A percentile compares a stretch with the other conserved stretches of the same genome.
These are phyloP conservation scores for Salmo trutta DNA, from an alignment of 2,797 vertebrate species.

Conservation along the genomic window DNA sequence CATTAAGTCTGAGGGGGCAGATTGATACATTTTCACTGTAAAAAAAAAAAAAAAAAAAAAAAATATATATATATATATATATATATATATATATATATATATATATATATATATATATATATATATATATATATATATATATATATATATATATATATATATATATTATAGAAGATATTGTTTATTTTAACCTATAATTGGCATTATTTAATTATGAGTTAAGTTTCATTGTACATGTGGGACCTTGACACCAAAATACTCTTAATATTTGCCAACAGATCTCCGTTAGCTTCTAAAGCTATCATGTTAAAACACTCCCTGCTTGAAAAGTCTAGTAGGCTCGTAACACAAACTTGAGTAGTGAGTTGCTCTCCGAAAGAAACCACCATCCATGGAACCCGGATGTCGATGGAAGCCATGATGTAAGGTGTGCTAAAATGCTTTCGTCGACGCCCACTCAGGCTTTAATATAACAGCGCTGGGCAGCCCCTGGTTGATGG, in stretches of 20 bases:
- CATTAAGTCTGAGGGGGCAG: neutral
- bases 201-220: neutral
- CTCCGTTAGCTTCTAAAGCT: neutral
- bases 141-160: too few relatives aligned
- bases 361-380: neutral
- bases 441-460: conserved; percentile 11
- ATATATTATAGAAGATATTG: neutral
- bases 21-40: neutral
- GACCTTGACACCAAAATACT: neutral
- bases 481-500: conserved; percentile 1
- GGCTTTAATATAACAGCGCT: conserved; percentile 1
- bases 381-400: neutral
- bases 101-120: too few relatives aligned
- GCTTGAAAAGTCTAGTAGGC: neutral
- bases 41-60: neutral
- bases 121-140: too few relatives aligned
- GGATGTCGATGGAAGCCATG: conserved; percentile 9
- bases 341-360: neutral
- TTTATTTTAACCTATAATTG: neutral
- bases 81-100: too few relatives aligned
- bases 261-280: neutral
- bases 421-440: conserved; percentile 3
- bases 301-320: neutral
- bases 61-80: too few relatives aligned
- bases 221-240: neutral